These are phyloP conservation scores for Nephrotoma guestfalica DNA, from an alignment of 2,888 invertebrate genomes.

Conservation along the genomic window DNA sequence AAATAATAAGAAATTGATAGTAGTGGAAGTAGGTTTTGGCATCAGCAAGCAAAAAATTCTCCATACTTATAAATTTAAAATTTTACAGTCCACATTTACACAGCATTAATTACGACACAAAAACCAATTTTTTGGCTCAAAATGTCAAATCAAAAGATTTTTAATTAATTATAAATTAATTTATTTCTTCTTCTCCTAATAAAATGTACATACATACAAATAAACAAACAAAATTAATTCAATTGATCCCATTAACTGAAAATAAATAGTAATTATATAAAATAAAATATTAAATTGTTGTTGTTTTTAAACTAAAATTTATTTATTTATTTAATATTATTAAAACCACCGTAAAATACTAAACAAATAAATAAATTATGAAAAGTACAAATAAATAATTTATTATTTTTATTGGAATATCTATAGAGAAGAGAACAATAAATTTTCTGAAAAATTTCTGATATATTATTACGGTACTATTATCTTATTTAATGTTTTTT, in stretches of 20 bases:
- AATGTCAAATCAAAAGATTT: background rate
- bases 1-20: no score
- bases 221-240: background rate
- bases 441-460: background rate
- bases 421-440: background rate
- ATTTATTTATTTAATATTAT: background rate
- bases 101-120: background rate
- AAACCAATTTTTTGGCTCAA: background rate
- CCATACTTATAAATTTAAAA: background rate
- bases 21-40: no score
- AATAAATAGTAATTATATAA: background rate
- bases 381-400: background rate
- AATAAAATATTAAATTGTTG: background rate
- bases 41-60: background rate
- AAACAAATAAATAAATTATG: background rate
- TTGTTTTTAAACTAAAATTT: background rate
- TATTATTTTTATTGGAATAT: background rate
- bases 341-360: background rate
- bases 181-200: no score
- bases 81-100: background rate
- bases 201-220: background rate
- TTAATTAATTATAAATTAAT: background rate
- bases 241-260: background rate
- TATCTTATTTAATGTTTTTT: background rate
- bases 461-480: background rate